Evolutionary conservation across 2,113 vertebrate species (phyloP).

Genomic region (Morone chrysops): DNA sequence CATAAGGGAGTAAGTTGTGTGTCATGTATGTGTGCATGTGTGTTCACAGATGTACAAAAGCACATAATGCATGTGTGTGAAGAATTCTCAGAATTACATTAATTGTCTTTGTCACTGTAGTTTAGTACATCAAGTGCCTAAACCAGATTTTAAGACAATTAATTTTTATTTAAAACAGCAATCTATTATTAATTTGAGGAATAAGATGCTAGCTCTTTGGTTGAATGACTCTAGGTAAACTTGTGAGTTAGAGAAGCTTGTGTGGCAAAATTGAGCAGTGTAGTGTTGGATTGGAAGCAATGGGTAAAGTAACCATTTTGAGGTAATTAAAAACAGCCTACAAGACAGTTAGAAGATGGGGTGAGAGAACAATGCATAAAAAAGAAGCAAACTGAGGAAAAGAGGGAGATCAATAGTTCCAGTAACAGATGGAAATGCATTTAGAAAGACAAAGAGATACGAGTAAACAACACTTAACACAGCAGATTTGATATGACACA

Average conservation of each 20-base stretch:
- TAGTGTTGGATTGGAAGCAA: conserved; percentile 19
- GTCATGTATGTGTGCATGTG: conserved; percentile 16
- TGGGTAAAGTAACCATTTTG: conserved; percentile 10
- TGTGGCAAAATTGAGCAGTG: neutral
- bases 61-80: neutral
- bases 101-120: neutral
- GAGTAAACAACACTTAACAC: conserved; percentile 22
- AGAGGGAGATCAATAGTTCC: conserved; percentile 7
- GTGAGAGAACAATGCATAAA: neutral
- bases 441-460: neutral
- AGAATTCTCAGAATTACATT: neutral
- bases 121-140: neutral
- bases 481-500: conserved; percentile 7
- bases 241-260: conserved; percentile 11
- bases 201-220: neutral
- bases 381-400: neutral
- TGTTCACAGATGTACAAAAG: neutral
- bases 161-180: neutral
- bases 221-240: conserved; percentile 40
- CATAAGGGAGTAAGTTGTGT: conserved; percentile 8
- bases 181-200: neutral
- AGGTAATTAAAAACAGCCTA: conserved; percentile 34
- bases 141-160: neutral
- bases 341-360: neutral
- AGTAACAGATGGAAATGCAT: conserved; percentile 28